Conservation (phyloP, 2,797 vertebrate species). For the Caiman crocodilus region DNA sequence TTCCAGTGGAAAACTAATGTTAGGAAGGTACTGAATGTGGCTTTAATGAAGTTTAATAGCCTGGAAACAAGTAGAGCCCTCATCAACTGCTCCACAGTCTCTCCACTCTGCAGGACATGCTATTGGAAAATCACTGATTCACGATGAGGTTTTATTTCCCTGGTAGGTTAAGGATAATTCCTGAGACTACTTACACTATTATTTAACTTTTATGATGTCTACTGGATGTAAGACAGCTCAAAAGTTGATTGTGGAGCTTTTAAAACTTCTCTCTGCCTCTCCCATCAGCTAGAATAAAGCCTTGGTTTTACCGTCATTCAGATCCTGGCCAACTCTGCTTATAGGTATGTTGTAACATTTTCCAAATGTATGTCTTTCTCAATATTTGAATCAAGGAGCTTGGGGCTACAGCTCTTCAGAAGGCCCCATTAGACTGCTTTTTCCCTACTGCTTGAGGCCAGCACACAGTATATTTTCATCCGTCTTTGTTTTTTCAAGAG, state of each 20-base stretch:
- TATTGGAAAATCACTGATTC: neutral
- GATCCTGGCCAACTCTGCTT: neutral
- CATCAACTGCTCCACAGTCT: neutral
- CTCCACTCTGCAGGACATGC: neutral
- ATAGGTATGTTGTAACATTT: neutral
- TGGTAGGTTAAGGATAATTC: neutral
- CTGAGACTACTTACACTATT: neutral
- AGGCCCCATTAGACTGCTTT: neutral
- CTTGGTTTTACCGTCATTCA: neutral
- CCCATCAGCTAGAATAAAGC: neutral
- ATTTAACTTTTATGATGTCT: neutral
- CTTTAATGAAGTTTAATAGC: neutral
- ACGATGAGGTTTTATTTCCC: neutral
- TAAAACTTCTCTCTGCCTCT: neutral
- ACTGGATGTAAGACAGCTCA: neutral
- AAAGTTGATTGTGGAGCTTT: neutral
- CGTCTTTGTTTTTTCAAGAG: neutral
- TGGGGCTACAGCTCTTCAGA: neutral
- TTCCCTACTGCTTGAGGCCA: neutral
- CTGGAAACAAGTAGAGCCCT: neutral
- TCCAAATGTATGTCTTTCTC: neutral
- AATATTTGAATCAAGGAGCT: neutral
- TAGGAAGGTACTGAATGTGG: neutral
- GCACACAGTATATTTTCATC: neutral
- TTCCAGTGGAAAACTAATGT: neutral